phyloP scores from a whole-genome alignment of 2,797 vertebrate species.

The Mormyrus hasselquistii region DNA sequence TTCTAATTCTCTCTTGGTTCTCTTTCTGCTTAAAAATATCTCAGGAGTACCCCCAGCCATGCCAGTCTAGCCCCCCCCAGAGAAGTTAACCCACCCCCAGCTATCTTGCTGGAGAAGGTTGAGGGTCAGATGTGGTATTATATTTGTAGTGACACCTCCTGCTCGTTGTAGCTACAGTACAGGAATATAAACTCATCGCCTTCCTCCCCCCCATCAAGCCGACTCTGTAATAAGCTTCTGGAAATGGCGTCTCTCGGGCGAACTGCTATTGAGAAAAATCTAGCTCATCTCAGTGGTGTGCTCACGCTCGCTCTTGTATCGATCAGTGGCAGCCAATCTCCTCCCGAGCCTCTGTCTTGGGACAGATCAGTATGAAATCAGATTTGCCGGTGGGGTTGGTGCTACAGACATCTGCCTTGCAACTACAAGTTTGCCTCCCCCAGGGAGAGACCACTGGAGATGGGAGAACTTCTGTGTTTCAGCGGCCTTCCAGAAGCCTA shows the following conservation, averaged over 20 bases:
- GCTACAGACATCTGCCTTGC: background rate
- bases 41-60: background rate
- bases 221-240: conserved; percentile 1
- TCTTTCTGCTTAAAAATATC: background rate
- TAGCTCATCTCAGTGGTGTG: conserved; percentile 15
- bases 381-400: background rate
- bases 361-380: background rate
- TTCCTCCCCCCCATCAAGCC: background rate
- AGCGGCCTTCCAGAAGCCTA: background rate
- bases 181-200: conserved; percentile 12
- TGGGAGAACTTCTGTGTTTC: background rate
- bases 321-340: conserved; percentile 22
- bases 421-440: conserved; percentile 18
- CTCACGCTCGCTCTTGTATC: conserved; percentile 20
- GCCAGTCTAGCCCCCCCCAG: background rate
- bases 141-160: background rate
- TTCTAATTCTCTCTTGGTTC: background rate
- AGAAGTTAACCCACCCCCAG: background rate
- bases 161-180: background rate
- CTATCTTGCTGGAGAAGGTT: background rate
- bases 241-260: conserved; percentile 22
- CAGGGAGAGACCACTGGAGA: conserved; percentile 15
- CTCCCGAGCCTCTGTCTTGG: background rate
- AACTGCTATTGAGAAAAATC: conserved; percentile 27
- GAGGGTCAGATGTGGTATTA: background rate